Evolutionary conservation across 2,113 vertebrate species (phyloP), one percentile per base, ranked within the genome.

Genomic region (Macrotus californicus): DNA sequence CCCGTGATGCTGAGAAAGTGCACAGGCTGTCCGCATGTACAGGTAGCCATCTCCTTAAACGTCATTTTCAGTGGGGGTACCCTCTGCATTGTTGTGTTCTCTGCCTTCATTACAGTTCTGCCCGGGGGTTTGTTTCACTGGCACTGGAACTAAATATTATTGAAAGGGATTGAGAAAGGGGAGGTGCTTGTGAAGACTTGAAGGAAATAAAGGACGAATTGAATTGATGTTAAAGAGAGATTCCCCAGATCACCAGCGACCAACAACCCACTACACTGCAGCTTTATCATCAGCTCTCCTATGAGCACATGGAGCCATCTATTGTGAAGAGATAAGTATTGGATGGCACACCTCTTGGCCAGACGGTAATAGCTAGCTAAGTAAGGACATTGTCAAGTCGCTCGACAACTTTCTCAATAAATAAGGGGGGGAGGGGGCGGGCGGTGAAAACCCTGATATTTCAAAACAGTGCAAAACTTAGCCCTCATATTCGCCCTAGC

Each of bases 51-150:
- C 80, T 88, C 85, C 89, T 39, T 19, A 92, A 94, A 89, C 46
- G 59, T 93, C 75, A 87, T 85, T 96, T 95, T 97, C 84, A 93
- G 81, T 72, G 15, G 85, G 41, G 12, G 29, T 34, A 8, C 4
- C 50, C 72, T 89, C 61, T 95, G 80, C 70, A 85, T 48, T 26
- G 80, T 24, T 26, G 31, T 59, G 50, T 46, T 15, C 66, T 88
- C 86, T 36, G 1, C 77, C 48, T 46, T 72, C 52, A 39, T 85
- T 36, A 81, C 21, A 39, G 31, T 29, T 67, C 54, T 94, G 34
- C 29, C 70, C 92, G 80, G 86, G 89, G 84, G 82, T 61, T 29
- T 79, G 61, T 91, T 87, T 64, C 36, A 64, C 6, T 19, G 16
- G 36, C 64, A 93, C 77, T 87, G 54, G 26, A 89, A 89, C 66